These are phyloP conservation scores for Mallotus villosus DNA, from an alignment of 2,797 vertebrate species.

Conservation along the genomic window DNA sequence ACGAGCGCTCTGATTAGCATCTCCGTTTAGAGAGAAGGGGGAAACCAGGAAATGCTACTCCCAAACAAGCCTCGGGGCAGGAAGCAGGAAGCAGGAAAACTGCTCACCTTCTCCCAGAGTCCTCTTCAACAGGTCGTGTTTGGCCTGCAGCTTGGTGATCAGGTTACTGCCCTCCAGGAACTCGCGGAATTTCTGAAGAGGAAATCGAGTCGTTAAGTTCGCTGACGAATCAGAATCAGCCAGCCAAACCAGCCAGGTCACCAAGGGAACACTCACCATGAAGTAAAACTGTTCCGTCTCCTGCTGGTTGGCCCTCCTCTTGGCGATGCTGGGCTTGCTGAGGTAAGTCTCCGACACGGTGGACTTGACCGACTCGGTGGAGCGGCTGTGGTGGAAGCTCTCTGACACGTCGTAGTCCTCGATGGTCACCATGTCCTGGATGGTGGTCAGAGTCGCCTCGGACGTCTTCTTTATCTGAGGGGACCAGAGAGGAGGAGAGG, in stretches of 20 bases:
- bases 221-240: conserved; percentile 24
- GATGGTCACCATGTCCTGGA: conserved; percentile 98
- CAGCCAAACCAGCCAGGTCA: conserved; percentile 27
- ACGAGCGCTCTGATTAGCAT: conserved; percentile 50
- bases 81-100: not conserved
- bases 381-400: conserved; percentile 97
- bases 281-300: conserved; percentile 99
- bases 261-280: conserved; percentile 77
- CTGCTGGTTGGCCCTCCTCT: conserved; percentile 97
- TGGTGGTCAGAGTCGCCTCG: conserved; percentile 95
- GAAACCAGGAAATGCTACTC: not conserved
- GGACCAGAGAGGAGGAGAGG: not conserved
- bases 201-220: conserved; percentile 67
- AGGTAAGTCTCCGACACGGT: conserved; percentile 96
- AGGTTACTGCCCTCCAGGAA: conserved; percentile 98
- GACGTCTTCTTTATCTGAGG: conserved; percentile 95
- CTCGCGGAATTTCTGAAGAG: conserved; percentile 96
- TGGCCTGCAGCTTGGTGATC: conserved; percentile 98
- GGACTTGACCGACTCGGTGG: conserved; percentile 96
- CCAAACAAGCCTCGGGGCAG: not conserved
- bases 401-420: conserved; percentile 98
- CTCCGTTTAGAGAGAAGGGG: conserved; percentile 20
- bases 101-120: conserved; percentile 90
- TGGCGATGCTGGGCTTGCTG: conserved; percentile 97
- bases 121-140: conserved; percentile 95